Base-by-base conservation (phyloP, 1,140 invertebrate genomes). In the Drosophila nebulosa region DNA sequence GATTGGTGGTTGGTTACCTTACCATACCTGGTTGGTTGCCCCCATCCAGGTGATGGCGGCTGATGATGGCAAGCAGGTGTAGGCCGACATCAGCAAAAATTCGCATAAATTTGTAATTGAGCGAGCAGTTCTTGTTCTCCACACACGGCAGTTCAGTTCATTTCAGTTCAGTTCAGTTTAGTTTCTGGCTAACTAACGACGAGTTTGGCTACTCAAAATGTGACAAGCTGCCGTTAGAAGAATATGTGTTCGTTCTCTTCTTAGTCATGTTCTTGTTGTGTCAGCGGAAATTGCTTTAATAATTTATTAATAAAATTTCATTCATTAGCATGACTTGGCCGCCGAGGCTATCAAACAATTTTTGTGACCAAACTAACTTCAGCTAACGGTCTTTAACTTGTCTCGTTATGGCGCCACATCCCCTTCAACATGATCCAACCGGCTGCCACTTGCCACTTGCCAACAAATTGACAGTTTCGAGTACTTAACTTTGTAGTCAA, bases 241-340 rank as follows among this genome's bases (percentile, higher is more conserved):
- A 18, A 24, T 18, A 21, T 58, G 12, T 30, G 32, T 50, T 46
- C 16, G 39, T 46, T 39, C 36, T 32, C 30, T 14, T 39, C 36
- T 39, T 39, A 6, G 4, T 16, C n/a, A 16, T 39, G 36, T 39
- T 46, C 39, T 46, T 46, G 39, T 46, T 71, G 63, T 73, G 61
- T 62, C 69, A 80, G 51, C 77, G 81, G 80, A 85, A 86, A 85
- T 85, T 85, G 81, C 68, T 74, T 86, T 80, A 80, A 85, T 86
- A 85, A 85, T 80, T 84, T 70, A 86, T 85, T 85, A 84, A 84
- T 79, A 79, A 79, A 83, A 78, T 75, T 68, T 72, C 59, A 68
- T 71, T 75, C 39, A 83, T 84, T 84, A 76, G 75, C 75, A 76
- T 84, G n/a, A n/a, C n/a, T n/a, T n/a, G n/a, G n/a, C n/a, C n/a